phyloP scores from a whole-genome alignment of 2,113 vertebrate species.

The Syngnathus floridae region DNA sequence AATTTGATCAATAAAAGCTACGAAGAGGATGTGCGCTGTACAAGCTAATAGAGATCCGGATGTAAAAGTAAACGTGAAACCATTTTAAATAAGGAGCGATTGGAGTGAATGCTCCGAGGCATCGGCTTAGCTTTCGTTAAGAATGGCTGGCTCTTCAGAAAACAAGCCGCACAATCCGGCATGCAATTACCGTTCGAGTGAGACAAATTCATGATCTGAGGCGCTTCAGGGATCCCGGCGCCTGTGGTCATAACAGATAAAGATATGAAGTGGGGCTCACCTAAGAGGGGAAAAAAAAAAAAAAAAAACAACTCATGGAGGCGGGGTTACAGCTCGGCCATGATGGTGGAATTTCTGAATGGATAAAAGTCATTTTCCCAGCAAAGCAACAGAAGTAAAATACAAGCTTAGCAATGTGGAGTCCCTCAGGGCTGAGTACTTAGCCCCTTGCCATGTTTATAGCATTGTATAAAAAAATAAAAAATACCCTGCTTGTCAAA shows the following conservation, averaged over 20 bases:
- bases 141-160: slow-evolving; percentile 65
- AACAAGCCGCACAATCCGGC: slow-evolving; percentile 25
- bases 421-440: too few species aligned
- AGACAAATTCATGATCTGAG: slow-evolving; percentile 41
- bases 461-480: too few species aligned
- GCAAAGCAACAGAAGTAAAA: too few species aligned
- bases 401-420: too few species aligned
- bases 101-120: slow-evolving; percentile 48
- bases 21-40: too few species aligned
- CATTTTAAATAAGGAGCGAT: slow-evolving; percentile 24
- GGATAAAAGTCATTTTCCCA: too few species aligned
- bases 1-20: not conserved
- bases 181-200: slow-evolving; percentile 50
- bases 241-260: slow-evolving; percentile 13
- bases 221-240: slow-evolving; percentile 35
- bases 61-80: not conserved
- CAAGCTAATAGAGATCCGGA: slow-evolving; percentile 2
- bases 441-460: too few species aligned
- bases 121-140: slow-evolving; percentile 52
- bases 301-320: not conserved
- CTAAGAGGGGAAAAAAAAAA: not conserved
- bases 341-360: too few species aligned
- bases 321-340: too few species aligned
- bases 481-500: too few species aligned
- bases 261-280: not conserved